Conservation (phyloP, 2,113 vertebrate species). For the Euleptes europaea region DNA sequence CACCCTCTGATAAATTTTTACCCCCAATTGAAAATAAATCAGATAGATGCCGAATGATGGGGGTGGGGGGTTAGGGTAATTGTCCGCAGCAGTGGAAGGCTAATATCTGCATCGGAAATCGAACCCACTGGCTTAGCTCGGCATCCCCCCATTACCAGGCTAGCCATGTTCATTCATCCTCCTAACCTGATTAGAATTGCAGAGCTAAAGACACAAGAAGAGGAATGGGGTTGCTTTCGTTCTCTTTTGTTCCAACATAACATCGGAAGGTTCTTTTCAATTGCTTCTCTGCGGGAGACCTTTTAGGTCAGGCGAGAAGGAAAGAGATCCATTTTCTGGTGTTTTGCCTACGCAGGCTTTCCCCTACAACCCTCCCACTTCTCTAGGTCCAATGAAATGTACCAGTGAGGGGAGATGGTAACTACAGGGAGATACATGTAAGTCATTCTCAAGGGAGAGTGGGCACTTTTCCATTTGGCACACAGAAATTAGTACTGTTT, state of each 20-base stretch:
- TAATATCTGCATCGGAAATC: background rate
- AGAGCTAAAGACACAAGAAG: background rate
- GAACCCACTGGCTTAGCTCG: background rate
- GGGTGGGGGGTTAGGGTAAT: background rate
- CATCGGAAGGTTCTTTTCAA: background rate
- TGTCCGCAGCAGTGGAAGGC: background rate
- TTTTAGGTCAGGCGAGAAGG: constrained; percentile 5
- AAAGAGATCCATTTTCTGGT: background rate
- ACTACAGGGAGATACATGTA: background rate
- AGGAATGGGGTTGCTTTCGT: background rate
- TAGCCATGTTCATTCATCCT: background rate
- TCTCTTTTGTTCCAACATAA: background rate
- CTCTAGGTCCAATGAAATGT: background rate
- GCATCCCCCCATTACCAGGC: background rate
- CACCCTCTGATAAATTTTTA: too few relatives aligned
- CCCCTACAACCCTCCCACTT: accelerated
- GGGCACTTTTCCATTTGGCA: background rate
- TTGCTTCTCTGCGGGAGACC: background rate
- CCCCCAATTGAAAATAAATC: background rate
- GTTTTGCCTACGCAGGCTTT: background rate
- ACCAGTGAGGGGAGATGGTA: background rate
- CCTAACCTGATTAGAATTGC: constrained; percentile 4
- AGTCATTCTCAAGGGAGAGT: background rate
- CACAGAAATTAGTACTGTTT: background rate
- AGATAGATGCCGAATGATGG: background rate